These are phyloP conservation scores for Mixornis gularis DNA, from an alignment of 2,113 vertebrate genomes.

Conservation along the genomic window DNA sequence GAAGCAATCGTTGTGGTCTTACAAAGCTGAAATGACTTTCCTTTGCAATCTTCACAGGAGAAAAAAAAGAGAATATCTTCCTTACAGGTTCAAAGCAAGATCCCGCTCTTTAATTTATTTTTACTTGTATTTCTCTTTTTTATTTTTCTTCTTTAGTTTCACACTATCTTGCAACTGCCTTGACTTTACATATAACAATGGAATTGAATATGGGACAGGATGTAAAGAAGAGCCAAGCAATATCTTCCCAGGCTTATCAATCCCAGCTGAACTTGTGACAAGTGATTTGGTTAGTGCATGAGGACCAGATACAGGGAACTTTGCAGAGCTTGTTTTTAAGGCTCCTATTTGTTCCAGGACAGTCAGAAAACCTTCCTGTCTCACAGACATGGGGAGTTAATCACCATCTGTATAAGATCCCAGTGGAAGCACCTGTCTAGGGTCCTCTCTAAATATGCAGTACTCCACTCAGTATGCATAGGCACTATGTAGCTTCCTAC, in stretches of 20 bases:
- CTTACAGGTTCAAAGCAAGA: conserved; percentile 35
- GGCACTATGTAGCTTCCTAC: not conserved
- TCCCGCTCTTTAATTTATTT: not conserved
- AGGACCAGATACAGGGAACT: not conserved
- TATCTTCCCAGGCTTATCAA: conserved; percentile 15
- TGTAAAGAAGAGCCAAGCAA: conserved; percentile 9
- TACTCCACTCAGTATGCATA: not conserved
- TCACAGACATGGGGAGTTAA: not conserved
- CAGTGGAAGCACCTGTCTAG: not conserved
- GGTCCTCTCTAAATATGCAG: not conserved
- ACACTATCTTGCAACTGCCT: not conserved
- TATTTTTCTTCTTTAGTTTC: conserved; percentile 1
- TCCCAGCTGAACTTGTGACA: not conserved
- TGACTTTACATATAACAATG: not conserved
- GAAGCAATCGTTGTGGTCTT: conserved; percentile 48
- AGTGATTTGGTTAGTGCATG: not conserved
- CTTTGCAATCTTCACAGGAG: conserved; percentile 53
- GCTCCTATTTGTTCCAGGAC: not conserved
- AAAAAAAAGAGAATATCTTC: not conserved
- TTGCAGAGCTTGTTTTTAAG: not conserved
- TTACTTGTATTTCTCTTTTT: not conserved
- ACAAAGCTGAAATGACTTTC: conserved; percentile 66
- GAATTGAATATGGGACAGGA: not conserved
- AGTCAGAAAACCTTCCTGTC: not conserved
- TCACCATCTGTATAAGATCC: not conserved